Conservation (phyloP, 2,113 vertebrate species). For the Syngnathus typhle region DNA sequence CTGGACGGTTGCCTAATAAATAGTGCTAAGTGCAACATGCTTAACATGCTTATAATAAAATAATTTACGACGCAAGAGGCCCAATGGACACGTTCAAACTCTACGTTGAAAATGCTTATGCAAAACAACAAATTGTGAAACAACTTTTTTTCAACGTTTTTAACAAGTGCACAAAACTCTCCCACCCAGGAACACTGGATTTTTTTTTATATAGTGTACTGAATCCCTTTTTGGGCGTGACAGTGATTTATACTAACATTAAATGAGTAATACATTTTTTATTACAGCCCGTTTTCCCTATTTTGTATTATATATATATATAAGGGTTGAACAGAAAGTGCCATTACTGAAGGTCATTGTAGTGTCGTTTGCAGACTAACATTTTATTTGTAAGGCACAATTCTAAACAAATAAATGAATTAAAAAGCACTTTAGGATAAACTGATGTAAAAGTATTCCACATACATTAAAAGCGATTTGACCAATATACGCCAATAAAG, state of each 20-base stretch:
- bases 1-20: background rate
- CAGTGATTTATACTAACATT: background rate
- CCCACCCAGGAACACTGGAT: background rate
- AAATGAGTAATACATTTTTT: background rate
- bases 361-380: background rate
- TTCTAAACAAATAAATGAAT: background rate
- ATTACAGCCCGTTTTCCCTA: background rate
- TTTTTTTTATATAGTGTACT: background rate
- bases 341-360: background rate
- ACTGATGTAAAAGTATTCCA: too few species aligned
- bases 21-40: background rate
- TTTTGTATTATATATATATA: too few species aligned
- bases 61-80: conserved; percentile 4
- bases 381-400: background rate
- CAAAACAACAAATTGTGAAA: background rate
- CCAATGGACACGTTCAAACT: background rate
- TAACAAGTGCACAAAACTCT: background rate
- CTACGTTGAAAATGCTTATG: background rate
- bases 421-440: too few species aligned
- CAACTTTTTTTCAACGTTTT: background rate
- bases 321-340: background rate
- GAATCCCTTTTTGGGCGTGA: background rate
- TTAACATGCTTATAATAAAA: background rate
- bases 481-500: too few species aligned
- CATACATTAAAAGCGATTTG: too few species aligned